Percentiles rank a stretch among this genome's conserved stretches.
phyloP scores from a whole-genome alignment of 2,888 invertebrate genomes.

The Cylloceria caligata region DNA sequence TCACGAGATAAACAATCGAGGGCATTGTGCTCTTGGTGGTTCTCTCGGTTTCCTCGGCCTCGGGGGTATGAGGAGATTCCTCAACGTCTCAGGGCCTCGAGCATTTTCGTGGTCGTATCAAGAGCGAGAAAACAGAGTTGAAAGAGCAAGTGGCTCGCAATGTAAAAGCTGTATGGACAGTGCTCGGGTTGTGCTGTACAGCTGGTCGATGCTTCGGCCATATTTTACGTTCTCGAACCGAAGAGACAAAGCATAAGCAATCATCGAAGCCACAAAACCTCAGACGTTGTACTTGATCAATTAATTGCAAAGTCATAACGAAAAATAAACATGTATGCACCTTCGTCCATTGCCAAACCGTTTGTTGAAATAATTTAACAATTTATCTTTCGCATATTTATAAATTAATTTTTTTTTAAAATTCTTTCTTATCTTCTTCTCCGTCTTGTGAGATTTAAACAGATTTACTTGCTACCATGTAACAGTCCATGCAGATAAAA shows the following conservation, averaged over 20 bases:
- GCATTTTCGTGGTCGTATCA: slow-evolving; percentile 47
- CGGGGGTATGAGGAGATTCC: slow-evolving; percentile 45
- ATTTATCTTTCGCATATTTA: no score
- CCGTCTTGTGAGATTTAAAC: no score
- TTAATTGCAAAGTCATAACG: no score
- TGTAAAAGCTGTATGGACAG: slow-evolving; percentile 53
- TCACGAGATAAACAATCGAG: slow-evolving; percentile 64
- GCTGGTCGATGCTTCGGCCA: not conserved
- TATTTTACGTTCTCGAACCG: not conserved
- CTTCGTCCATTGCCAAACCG: no score
- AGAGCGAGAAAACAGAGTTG: slow-evolving; percentile 55
- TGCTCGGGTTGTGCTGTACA: slow-evolving; percentile 38
- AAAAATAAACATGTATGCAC: no score
- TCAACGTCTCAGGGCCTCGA: slow-evolving; percentile 37
- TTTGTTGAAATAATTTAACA: no score
- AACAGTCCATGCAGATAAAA: no score
- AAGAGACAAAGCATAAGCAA: not conserved
- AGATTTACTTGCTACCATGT: no score
- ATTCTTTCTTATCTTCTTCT: no score
- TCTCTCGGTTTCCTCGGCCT: slow-evolving; percentile 37
- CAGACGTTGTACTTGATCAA: not conserved
- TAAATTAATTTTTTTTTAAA: no score
- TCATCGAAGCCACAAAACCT: not conserved
- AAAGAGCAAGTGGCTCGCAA: slow-evolving; percentile 35
- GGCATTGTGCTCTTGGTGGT: slow-evolving; percentile 58